phyloP scores from a whole-genome alignment of 2,113 vertebrate genomes.

The Gasterosteus nipponicus region DNA sequence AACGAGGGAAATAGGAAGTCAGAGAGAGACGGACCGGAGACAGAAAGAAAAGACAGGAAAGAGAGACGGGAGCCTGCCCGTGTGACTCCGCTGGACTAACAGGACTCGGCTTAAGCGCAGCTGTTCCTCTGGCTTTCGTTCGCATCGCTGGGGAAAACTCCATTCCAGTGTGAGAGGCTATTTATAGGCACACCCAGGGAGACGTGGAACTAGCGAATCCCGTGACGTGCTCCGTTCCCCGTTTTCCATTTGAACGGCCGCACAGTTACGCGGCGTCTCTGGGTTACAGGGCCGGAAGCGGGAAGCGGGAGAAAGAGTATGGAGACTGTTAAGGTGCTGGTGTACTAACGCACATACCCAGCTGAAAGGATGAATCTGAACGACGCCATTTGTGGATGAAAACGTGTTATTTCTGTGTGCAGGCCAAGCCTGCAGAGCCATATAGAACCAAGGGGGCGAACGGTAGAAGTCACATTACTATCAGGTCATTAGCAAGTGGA shows the following conservation, averaged over 20 bases:
- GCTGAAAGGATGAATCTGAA: slow-evolving; percentile 32
- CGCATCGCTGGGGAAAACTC: slow-evolving; percentile 79
- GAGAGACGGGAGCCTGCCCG: slow-evolving; percentile 45
- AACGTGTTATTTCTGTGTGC: slow-evolving; percentile 39
- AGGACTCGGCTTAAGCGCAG: slow-evolving; percentile 81
- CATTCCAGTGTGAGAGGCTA: slow-evolving; percentile 76
- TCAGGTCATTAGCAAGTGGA: slow-evolving; percentile 7
- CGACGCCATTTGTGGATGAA: slow-evolving; percentile 19
- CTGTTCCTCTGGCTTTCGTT: slow-evolving; percentile 80
- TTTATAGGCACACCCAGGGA: slow-evolving; percentile 79
- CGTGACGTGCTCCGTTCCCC: slow-evolving; percentile 60
- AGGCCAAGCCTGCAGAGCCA: slow-evolving; percentile 27
- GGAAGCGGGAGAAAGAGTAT: slow-evolving; percentile 13
- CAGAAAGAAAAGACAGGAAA: slow-evolving; percentile 37
- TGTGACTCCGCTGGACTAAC: slow-evolving; percentile 75
- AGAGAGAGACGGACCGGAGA: slow-evolving; percentile 9
- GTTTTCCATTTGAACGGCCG: slow-evolving; percentile 76
- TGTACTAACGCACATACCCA: background rate
- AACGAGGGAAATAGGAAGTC: slow-evolving; percentile 25
- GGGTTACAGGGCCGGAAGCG: slow-evolving; percentile 53
- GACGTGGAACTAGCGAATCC: slow-evolving; percentile 71
- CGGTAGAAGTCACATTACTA: background rate
- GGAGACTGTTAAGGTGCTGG: slow-evolving; percentile 3
- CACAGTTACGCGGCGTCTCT: slow-evolving; percentile 73
- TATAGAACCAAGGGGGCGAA: slow-evolving; percentile 26